These are phyloP conservation scores for Buathra laborator DNA, from an alignment of 2,888 invertebrate genomes.

Conservation along the genomic window DNA sequence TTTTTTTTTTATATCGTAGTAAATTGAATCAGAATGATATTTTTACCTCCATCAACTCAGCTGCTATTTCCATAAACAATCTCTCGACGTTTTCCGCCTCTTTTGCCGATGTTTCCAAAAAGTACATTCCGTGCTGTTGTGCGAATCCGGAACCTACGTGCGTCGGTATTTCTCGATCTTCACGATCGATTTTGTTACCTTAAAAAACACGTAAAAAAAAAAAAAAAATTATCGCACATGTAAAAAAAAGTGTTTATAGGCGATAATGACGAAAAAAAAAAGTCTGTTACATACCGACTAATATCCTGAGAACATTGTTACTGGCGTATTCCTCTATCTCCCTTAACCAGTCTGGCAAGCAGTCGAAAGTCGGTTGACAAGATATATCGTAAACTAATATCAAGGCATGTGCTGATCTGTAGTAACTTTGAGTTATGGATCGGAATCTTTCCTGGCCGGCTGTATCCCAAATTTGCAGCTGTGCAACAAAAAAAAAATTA, in stretches of 20 bases:
- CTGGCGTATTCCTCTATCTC: constrained; percentile 99
- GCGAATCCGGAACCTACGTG: constrained; percentile 98
- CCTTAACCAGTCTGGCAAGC: constrained; percentile 97
- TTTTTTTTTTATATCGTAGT: background rate
- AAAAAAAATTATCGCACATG: background rate
- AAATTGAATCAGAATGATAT: no score
- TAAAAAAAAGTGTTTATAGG: background rate
- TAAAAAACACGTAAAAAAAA: constrained; percentile 45
- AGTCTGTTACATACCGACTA: constrained; percentile 91
- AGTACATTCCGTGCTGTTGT: constrained; percentile 98
- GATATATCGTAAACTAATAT: constrained; percentile 99
- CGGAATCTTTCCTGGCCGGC: constrained; percentile 98
- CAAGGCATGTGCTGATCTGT: constrained; percentile 98
- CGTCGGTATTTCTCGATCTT: constrained; percentile 97
- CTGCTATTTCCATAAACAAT: constrained; percentile 98
- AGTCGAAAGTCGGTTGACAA: constrained; percentile 99
- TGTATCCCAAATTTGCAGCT: constrained; percentile 99
- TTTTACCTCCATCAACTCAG: constrained; percentile 93
- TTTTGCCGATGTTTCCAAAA: constrained; percentile 98
- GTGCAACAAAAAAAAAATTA: constrained; percentile 71
- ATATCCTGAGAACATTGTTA: constrained; percentile 96
- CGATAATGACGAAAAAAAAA: background rate
- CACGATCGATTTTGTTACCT: constrained; percentile 99
- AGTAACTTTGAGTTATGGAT: constrained; percentile 99
- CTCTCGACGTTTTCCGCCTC: constrained; percentile 99